Base-by-base conservation (phyloP, 2,888 invertebrate species). In the Cantharis rustica region DNA sequence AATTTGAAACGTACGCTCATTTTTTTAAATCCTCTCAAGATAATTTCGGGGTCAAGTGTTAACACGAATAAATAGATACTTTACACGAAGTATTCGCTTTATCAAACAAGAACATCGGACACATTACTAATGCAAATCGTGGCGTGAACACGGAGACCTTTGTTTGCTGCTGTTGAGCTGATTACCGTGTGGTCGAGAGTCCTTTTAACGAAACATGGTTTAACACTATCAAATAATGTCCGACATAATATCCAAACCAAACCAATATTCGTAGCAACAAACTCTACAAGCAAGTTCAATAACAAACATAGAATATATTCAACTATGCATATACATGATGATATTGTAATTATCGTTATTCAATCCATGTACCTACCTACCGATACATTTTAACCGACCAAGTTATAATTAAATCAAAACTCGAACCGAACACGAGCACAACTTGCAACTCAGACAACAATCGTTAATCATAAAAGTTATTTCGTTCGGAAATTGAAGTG, bases 81-180 rank as follows among this genome's bases (percentile, higher is more conserved):
- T 47, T 47, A 47, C 47, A 47, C 47, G 47, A 47, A 84, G 75
- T 82, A 83, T 83, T 83, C 83, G 79, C 82, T 84, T 84, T 86
- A 86, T 86, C 85, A 83, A 85, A 85, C 85, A 85, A 84, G 84
- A 83, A 81, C 84, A 85, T 86, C 85, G 82, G 83, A 83, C 83
- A 82, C 84, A 85, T 85, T 85, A 85, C 84, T 84, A 84, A 85
- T 85, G 86, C 85, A 85, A 86, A 86, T 85, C 84, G 85, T 81
- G 82, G 83, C 82, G 81, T 78, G 82, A 82, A 86, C 85, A 85
- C 82, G 84, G 80, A 82, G 81, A 80, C 81, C 78, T 80, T 81
- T 84, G 84, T 85, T 84, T 82, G 81, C 80, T 79, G 81, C 82
- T 82, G 83, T 83, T 82, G 82, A 85, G 85, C 84, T 84, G 85